Conservation (phyloP, 2,113 vertebrate genomes). For the Micromys minutus region DNA sequence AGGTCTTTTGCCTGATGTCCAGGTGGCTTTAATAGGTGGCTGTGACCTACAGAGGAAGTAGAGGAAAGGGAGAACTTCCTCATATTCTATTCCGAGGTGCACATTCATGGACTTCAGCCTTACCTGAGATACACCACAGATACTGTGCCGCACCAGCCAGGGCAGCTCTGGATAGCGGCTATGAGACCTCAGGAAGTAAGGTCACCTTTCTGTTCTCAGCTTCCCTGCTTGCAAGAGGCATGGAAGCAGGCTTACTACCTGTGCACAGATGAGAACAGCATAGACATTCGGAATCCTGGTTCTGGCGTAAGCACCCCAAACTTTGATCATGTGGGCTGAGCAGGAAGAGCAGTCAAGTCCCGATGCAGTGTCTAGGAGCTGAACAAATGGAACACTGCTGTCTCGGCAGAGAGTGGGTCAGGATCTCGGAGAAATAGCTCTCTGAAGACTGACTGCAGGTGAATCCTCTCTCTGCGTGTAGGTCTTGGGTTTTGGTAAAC, state of each 20-base stretch:
- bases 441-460: not conserved
- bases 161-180: not conserved
- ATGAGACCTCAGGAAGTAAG: not conserved
- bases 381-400: not conserved
- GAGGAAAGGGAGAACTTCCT: not conserved
- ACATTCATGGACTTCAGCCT: not conserved
- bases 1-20: not conserved
- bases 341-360: not conserved
- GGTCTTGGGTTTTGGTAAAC: not conserved
- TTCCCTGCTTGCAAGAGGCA: not conserved
- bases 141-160: not conserved
- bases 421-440: not conserved
- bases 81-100: fast-evolving
- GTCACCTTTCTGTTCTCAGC: not conserved
- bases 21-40: not conserved
- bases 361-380: not conserved
- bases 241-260: not conserved
- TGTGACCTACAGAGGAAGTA: not conserved
- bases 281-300: not conserved
- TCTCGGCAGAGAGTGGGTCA: not conserved
- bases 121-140: not conserved
- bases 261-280: not conserved
- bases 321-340: not conserved
- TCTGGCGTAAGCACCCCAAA: not conserved
- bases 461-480: fast-evolving